Evolutionary conservation across 2,113 vertebrate species (phyloP), one percentile per base, ranked within the genome.

Genomic region (Cavia aperea): DNA sequence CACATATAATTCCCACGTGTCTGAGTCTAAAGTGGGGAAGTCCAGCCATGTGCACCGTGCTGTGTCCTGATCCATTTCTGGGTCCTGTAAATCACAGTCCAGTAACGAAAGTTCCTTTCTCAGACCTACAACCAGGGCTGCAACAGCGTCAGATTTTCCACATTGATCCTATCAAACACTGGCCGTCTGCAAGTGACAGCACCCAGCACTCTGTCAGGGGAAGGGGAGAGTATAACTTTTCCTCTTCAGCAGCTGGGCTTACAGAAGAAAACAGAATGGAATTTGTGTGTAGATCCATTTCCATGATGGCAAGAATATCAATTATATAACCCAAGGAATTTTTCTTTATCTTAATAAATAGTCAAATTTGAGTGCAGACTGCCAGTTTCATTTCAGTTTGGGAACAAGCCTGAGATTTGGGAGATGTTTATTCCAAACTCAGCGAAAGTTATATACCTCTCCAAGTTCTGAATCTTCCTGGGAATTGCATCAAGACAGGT

Each of bases 281-380:
- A 89, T 92, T 33, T 89, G 91, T 6, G 89, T 46, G 89, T 81
- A 94, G 95, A 92, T 89, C 81, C 62, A 65, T 92, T 95, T 95
- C 89, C 92, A 87, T 85, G 81, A 94, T 85, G 90, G 81, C 94
- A 94, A 86, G 70, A 68, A 88, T 70, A 94, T 77, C 54, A 72
- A n/a, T 91, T 91, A 85, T 87, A 87, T 88, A 91, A 96, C 92
- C 95, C 81, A 86, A n/a, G 91, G 85, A 90, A 84, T 85, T 93
- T 89, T 92, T 96, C 93, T 96, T 87, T 90, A 94, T 95, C 95
- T 95, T 95, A 96, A 93, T 95, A 91, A 93, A 65, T 78, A 88
- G 91, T 82, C 91, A 95, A 92, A 93, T 91, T 68, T 68, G 66
- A 70, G 94, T 93, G 95, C 93, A 92, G 94, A 95, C 93, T 90